Conservation (phyloP, 2,888 invertebrate genomes). For the Aspidapion aeneum region DNA sequence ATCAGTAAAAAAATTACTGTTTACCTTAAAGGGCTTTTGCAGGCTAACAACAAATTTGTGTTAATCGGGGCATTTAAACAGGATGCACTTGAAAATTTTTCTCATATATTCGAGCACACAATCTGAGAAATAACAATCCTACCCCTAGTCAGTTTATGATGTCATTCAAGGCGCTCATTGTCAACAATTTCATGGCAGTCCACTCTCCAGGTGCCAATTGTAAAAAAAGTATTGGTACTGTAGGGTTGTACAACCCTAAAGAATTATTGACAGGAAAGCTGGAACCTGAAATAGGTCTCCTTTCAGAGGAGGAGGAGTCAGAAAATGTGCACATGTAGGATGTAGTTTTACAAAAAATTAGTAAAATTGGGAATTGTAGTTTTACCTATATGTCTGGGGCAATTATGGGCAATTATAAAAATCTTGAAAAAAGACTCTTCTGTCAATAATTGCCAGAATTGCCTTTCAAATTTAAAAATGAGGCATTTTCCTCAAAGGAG, state of each 20-base stretch:
- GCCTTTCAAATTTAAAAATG: not conserved
- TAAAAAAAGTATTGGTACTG: conserved; percentile 12
- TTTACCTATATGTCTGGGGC: too few species aligned
- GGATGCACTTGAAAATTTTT: conserved; percentile 21
- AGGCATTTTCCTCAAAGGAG: not conserved
- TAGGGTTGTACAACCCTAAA: conserved; percentile 16
- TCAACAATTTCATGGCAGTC: conserved; percentile 18
- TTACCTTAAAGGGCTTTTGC: conserved; percentile 10
- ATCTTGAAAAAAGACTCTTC: not conserved
- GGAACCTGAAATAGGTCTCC: not conserved
- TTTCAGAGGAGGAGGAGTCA: too few species aligned
- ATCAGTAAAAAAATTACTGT: conserved; percentile 12
- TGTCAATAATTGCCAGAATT: not conserved
- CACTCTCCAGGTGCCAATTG: conserved; percentile 20
- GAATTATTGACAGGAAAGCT: conserved; percentile 12
- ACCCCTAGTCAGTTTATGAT: conserved; percentile 14
- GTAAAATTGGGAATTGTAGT: too few species aligned
- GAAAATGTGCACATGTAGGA: not conserved
- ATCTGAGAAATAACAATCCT: conserved; percentile 15
- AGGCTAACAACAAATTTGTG: conserved; percentile 13
- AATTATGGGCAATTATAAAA: too few species aligned
- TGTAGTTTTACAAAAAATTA: too few species aligned
- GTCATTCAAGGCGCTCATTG: conserved; percentile 18
- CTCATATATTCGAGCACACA: conserved; percentile 15
- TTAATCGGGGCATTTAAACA: conserved; percentile 19